Conservation (phyloP, 2,888 invertebrate genomes). For the Epistrophe eligans region DNA sequence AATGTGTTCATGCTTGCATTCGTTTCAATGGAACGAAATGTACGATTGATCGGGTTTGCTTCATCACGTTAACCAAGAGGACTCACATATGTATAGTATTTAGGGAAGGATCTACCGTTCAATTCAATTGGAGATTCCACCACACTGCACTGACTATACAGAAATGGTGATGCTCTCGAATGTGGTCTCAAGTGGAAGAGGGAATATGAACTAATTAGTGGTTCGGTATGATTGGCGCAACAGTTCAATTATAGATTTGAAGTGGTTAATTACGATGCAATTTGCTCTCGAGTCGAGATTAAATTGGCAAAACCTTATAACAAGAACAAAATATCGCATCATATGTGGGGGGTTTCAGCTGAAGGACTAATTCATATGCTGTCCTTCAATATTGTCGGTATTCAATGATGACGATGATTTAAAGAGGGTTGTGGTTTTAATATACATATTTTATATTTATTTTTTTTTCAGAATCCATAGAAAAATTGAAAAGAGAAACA, state of each 20-base stretch:
- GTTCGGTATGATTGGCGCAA: constrained; percentile 74
- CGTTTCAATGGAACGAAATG: constrained; percentile 69
- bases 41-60: constrained; percentile 74
- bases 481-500: not conserved
- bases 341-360: constrained; percentile 11
- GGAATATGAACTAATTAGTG: constrained; percentile 73
- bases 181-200: constrained; percentile 70
- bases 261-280: constrained; percentile 75
- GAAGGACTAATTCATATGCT: not conserved
- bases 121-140: constrained; percentile 71
- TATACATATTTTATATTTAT: not conserved
- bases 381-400: not conserved
- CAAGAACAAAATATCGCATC: constrained; percentile 50
- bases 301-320: constrained; percentile 56
- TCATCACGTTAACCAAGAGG: constrained; percentile 47
- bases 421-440: constrained; percentile 1
- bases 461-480: not conserved
- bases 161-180: constrained; percentile 61
- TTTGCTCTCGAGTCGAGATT: constrained; percentile 3
- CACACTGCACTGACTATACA: constrained; percentile 52
- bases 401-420: constrained; percentile 8
- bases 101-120: constrained; percentile 70
- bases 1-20: constrained; percentile 73
- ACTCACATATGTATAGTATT: constrained; percentile 21
- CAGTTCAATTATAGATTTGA: constrained; percentile 75